phyloP scores from a whole-genome alignment of 1,140 invertebrate genomes.

The Drosophila ambigua region DNA sequence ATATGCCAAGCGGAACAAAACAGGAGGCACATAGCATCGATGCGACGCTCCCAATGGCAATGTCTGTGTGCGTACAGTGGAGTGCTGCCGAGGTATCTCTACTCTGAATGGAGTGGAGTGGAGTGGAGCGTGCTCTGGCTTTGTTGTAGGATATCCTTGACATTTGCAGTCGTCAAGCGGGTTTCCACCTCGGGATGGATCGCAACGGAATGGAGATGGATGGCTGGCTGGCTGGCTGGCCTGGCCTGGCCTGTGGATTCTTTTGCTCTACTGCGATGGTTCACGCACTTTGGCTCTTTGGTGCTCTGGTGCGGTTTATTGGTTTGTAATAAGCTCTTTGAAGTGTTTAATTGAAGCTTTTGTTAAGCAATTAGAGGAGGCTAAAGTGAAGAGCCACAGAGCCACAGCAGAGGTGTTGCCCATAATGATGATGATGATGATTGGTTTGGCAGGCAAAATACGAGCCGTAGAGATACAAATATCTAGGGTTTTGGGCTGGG shows the following conservation, averaged over 20 bases:
- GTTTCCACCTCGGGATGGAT: slow-evolving; percentile 39
- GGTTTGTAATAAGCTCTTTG: slow-evolving; percentile 82
- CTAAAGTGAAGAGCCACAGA: slow-evolving; percentile 57
- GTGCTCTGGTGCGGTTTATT: slow-evolving; percentile 72
- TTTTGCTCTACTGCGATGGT: slow-evolving; percentile 20
- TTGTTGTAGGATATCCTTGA: slow-evolving; percentile 56
- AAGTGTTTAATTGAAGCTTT: slow-evolving; percentile 82
- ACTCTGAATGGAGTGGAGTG: slow-evolving; percentile 47
- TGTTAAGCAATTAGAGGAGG: slow-evolving; percentile 80
- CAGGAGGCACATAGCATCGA: slow-evolving; percentile 27
- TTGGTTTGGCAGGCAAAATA: too few species aligned
- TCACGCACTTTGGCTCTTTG: slow-evolving; percentile 10
- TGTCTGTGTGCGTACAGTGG: too few species aligned
- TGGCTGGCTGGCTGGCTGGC: too few species aligned
- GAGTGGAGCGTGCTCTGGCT: slow-evolving; percentile 48
- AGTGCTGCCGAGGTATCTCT: neutral
- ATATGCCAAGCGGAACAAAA: slow-evolving; percentile 41
- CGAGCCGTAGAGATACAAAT: too few species aligned
- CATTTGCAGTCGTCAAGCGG: slow-evolving; percentile 39
- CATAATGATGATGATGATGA: slow-evolving; percentile 24
- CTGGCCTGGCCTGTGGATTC: slow-evolving; percentile 21
- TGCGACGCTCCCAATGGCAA: neutral
- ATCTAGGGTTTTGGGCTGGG: too few species aligned
- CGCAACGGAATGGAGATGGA: too few species aligned
- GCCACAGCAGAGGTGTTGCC: slow-evolving; percentile 32